Evolutionary conservation across 2,888 invertebrate species (phyloP), one percentile per base, ranked within the genome.

Genomic region (Chaitophorus viminalis): DNA sequence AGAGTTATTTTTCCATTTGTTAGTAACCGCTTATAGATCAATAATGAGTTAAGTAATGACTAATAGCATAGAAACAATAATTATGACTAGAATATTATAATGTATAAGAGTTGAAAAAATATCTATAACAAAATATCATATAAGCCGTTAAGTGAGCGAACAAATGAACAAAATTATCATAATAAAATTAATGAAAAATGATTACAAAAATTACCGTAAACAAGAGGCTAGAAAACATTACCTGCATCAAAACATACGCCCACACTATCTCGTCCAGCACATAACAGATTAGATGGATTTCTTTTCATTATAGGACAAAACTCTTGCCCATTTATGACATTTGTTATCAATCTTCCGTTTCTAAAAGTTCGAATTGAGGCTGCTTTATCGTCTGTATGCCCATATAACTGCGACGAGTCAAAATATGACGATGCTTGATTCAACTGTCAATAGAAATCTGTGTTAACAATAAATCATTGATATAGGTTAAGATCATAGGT

Each of bases 331-430:
- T 93, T 92, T 75, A 95, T 93, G 18, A 92, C 90, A 6, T 94
- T 93, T 0, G 94, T 93, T 52, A 92, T 91, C 21, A 90, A 83
- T 74, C 76, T 86, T n/a, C 90, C 90, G 3, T 89, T 89, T 14
- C 36, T 74, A 68, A 88, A 89, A n/a, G 89, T 79, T 39, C 90
- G 76, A 76, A 90, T 79, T 11, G 93, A 92, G 0, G 92, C 92
- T 0, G 94, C 93, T 72, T 25, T 70, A 1, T 39, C 21, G 21
- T 18, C 29, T 8, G 72, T 92, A 33, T 92, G 93, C 0, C 97
- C 96, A 90, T 97, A 97, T 85, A 96, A 93, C 89, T 95, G 95
- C 0, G 96, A 97, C 0, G 94, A 95, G 90, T 97, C 97, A 90
- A 97, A 91, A 91, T 93, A 94, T 89, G 95, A 95, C 3, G 95